Percentiles rank a stretch among this genome's conserved stretches.
Evolutionary conservation across 2,888 invertebrate species (phyloP).

Genomic region (Ochropleura plecta): DNA sequence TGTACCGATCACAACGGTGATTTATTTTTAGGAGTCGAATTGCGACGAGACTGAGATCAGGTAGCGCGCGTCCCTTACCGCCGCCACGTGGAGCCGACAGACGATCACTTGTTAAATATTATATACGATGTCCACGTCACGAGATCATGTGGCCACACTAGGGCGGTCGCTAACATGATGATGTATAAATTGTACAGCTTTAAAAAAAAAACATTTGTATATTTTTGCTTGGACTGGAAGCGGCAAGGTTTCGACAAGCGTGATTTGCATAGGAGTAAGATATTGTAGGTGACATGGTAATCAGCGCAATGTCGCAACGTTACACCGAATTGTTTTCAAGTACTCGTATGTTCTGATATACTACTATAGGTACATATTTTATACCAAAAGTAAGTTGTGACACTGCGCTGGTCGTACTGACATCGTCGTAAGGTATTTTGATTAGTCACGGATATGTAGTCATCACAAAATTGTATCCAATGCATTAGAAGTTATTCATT

Average conservation of each 20-base stretch:
- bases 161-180: constrained; percentile 74
- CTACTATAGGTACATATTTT: constrained; percentile 58
- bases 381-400: constrained; percentile 48
- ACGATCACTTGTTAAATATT: constrained; percentile 55
- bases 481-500: constrained; percentile 82
- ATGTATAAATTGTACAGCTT: constrained; percentile 89
- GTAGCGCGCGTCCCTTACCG: constrained; percentile 67
- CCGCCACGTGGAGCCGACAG: constrained; percentile 53
- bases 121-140: constrained; percentile 50
- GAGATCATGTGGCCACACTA: constrained; percentile 65
- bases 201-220: constrained; percentile 85
- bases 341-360: constrained; percentile 55
- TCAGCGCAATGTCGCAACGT: constrained; percentile 62
- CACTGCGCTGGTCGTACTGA: constrained; percentile 69
- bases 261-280: constrained; percentile 81
- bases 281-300: constrained; percentile 72
- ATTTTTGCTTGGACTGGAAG: constrained; percentile 86
- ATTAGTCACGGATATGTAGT: constrained; percentile 86
- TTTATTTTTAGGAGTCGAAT: constrained; percentile 74
- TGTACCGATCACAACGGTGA: constrained; percentile 59
- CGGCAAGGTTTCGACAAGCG: constrained; percentile 80
- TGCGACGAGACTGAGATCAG: constrained; percentile 81
- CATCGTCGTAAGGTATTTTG: constrained; percentile 81
- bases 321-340: constrained; percentile 56
- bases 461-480: constrained; percentile 87